phyloP scores from a whole-genome alignment of 92 coral and sea anemone species.

The Blastomussa wellsi region DNA sequence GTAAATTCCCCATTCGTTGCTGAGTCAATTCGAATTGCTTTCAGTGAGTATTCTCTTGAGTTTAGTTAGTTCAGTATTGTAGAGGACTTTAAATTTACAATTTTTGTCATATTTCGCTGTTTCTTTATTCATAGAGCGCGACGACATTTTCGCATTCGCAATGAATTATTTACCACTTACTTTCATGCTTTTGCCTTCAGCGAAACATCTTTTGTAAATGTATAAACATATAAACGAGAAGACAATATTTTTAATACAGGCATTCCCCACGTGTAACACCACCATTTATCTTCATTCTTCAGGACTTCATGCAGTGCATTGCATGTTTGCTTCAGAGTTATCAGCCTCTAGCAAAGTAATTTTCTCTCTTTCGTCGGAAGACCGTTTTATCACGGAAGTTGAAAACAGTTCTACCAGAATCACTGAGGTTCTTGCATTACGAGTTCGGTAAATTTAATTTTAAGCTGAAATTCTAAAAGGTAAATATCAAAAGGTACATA shows the following conservation, averaged over 20 bases:
- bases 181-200: background rate
- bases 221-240: background rate
- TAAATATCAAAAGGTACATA: background rate
- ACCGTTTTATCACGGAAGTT: background rate
- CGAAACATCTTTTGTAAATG: background rate
- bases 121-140: background rate
- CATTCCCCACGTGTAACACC: background rate
- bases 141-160: background rate
- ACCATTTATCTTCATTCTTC: background rate
- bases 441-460: background rate
- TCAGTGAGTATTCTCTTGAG: background rate
- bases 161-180: background rate
- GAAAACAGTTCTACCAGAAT: background rate
- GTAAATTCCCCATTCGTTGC: background rate
- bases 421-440: no score
- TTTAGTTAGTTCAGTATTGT: background rate
- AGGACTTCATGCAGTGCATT: background rate
- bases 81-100: background rate
- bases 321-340: background rate
- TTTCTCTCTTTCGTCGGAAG: background rate
- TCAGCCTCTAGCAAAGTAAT: background rate
- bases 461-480: background rate
- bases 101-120: background rate
- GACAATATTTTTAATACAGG: background rate
- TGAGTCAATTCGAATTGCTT: background rate